phyloP scores from a whole-genome alignment of 2,888 invertebrate genomes.

The Tetheella fluctuosa region DNA sequence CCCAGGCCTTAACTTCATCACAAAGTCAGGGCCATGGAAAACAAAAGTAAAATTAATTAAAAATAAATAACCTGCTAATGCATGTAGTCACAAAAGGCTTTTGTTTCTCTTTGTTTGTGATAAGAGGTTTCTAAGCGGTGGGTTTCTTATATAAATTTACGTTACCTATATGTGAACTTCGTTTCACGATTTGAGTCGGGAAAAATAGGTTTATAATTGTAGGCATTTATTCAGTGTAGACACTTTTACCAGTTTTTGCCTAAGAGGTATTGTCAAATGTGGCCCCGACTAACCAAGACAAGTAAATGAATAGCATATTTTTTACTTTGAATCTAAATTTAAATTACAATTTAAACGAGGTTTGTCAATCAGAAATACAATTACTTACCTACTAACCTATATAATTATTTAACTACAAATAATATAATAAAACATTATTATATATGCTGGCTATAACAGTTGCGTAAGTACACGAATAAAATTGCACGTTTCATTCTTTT shows the following conservation, averaged over 20 bases:
- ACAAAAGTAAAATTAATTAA: conserved; percentile 1
- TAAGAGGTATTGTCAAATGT: not conserved
- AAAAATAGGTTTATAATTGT: not conserved
- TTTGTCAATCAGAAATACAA: not conserved
- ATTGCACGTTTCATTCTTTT: no score
- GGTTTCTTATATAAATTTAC: not conserved
- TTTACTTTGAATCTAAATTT: not conserved
- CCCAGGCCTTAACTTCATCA: not conserved
- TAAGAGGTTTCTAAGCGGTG: not conserved
- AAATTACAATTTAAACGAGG: not conserved
- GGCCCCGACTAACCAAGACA: not conserved
- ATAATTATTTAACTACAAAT: not conserved
- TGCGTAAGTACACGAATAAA: not conserved
- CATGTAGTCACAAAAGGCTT: not conserved
- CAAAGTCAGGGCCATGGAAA: not conserved
- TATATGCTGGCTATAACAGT: not conserved
- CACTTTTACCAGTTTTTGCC: not conserved
- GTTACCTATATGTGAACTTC: not conserved
- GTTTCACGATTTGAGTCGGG: not conserved
- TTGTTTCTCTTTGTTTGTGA: conserved; percentile 5
- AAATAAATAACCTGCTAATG: not conserved
- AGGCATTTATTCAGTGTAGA: not conserved
- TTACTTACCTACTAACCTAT: not conserved
- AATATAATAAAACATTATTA: no score
- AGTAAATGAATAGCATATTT: not conserved